Percentiles rank a stretch among this genome's conserved stretches.
These are phyloP conservation scores for Onychostruthus taczanowskii DNA, from an alignment of 2,113 vertebrate genomes.

Conservation along the genomic window DNA sequence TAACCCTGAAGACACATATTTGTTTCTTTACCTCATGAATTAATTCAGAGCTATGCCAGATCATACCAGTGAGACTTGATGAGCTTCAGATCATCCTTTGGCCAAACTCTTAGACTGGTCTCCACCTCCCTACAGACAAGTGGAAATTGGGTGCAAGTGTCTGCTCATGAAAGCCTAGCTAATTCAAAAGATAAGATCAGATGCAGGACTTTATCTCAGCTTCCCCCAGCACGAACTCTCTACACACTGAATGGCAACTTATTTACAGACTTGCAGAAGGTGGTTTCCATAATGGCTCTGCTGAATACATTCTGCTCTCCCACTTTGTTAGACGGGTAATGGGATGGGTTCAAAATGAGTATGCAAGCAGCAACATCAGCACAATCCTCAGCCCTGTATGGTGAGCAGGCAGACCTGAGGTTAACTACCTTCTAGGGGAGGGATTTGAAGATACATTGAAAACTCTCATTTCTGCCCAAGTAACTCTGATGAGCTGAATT, in stretches of 20 bases:
- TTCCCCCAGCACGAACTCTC: not conserved
- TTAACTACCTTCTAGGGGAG: slow-evolving; percentile 6
- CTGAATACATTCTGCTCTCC: not conserved
- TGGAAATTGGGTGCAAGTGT: not conserved
- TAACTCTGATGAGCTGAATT: not conserved
- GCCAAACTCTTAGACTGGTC: not conserved
- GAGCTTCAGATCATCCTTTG: not conserved
- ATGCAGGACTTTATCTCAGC: not conserved
- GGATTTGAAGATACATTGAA: not conserved
- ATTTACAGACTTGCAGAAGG: not conserved
- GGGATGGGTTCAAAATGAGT: not conserved
- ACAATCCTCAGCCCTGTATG: not conserved
- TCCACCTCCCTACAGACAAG: not conserved
- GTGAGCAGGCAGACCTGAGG: not conserved
- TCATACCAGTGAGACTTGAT: not conserved
- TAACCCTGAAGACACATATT: not conserved
- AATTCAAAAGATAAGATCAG: not conserved
- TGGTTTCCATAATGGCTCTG: not conserved
- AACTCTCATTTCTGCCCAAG: not conserved
- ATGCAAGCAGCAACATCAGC: not conserved
- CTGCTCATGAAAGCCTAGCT: not conserved
- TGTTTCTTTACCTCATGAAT: not conserved
- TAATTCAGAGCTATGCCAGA: not conserved
- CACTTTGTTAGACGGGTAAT: not conserved
- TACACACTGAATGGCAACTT: not conserved